Evolutionary conservation across 2,113 vertebrate genomes (phyloP), one percentile per base, ranked within the genome.

Genomic region (Illadopsis cleaveri): DNA sequence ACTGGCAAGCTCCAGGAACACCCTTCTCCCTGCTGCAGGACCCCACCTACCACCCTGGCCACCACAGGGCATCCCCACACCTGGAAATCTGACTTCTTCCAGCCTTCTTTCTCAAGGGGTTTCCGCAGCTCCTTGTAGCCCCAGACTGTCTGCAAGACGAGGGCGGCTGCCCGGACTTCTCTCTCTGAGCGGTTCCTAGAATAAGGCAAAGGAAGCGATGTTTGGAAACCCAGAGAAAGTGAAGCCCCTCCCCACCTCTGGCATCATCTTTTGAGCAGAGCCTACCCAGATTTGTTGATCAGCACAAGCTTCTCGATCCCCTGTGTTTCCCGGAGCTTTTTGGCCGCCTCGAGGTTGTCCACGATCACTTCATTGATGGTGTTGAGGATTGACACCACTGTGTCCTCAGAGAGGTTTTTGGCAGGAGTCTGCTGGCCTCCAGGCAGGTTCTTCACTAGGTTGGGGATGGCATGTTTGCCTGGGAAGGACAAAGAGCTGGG

Each of bases 31-130:
- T 64, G 38, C 65, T 64, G 21, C 78, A 62, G 33, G 27, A 50
- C 37, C 51, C 81, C 7, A 21, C 33, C 40, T 15, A 33, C 50
- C 0, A 2, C 37, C 73, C 65, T 33, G 73, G 57, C 25, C 22
- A 40, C 8, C 9, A 62, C 65, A 70, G 12, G 13, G 15, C 40
- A 82, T 4, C 28, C 15, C 40, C 96, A 94, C 60, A 99, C 99
- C 98, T 99, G 98, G 95, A 99, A 99, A 97, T 99, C 99, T 0
- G 98, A 98, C 95, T 99, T 99, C 97, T 99, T 99, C 99, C 99
- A 99, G 47, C 99, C 99, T 56, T 99, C 99, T 86, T 99, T 99
- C 89, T 99, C 99, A 69, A 99, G 97, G 17, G 99, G 99, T 72
- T 99, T 99, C 72, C 99, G 97, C 73, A 99, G 98, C 89, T 99